These are phyloP conservation scores for Drosophila eohydei DNA, from an alignment of 2,888 invertebrate genomes.

Conservation along the genomic window DNA sequence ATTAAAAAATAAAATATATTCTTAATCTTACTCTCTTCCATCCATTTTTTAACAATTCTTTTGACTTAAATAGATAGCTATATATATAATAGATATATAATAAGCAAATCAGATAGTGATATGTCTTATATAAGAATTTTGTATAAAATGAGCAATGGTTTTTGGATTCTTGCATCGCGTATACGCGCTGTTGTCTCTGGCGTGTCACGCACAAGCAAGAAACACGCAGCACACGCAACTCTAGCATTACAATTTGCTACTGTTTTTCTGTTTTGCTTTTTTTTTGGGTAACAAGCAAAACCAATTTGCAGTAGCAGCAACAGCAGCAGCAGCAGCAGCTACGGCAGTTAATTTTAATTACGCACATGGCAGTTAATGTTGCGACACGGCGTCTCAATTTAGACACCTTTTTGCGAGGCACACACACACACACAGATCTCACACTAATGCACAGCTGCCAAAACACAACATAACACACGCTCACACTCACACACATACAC, in stretches of 20 bases:
- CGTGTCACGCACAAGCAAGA: slow-evolving; percentile 1
- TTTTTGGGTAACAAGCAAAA: slow-evolving; percentile 69
- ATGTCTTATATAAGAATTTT: too few species aligned
- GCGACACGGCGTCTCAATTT: slow-evolving; percentile 78
- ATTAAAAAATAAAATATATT: too few species aligned
- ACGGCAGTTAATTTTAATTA: slow-evolving; percentile 79
- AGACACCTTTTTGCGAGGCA: slow-evolving; percentile 69
- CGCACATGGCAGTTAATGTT: slow-evolving; percentile 74
- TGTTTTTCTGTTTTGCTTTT: slow-evolving; percentile 10
- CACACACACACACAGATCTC: slow-evolving; percentile 2
- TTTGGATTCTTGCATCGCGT: background rate
- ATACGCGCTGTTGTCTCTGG: background rate
- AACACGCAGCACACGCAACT: slow-evolving; percentile 3
- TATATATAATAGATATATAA: too few species aligned
- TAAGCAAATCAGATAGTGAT: too few species aligned
- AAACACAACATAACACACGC: slow-evolving; percentile 21
- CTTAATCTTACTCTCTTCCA: too few species aligned
- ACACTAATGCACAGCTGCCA: slow-evolving; percentile 4
- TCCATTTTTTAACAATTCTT: too few species aligned
- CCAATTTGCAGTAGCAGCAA: slow-evolving; percentile 65
- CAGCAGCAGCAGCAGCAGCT: slow-evolving; percentile 22
- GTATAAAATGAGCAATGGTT: background rate
- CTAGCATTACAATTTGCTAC: slow-evolving; percentile 38
- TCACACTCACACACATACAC: slow-evolving; percentile 9
- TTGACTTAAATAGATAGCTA: too few species aligned